Evolutionary conservation across 2,113 vertebrate genomes (phyloP).

Genomic region (Columbina picui): DNA sequence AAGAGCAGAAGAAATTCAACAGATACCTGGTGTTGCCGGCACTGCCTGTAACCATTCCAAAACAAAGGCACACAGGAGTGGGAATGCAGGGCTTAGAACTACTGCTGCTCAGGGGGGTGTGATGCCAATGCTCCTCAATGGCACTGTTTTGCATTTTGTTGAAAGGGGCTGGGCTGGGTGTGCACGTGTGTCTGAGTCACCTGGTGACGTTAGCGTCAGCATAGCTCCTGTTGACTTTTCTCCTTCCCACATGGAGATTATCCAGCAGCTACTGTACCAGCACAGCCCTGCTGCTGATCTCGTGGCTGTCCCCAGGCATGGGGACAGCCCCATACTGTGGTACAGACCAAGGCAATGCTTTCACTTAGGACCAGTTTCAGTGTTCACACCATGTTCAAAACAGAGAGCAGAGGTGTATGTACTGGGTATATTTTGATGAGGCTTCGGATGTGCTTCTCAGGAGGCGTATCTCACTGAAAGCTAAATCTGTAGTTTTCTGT

Average conservation of each 20-base stretch:
- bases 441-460: background rate
- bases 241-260: background rate
- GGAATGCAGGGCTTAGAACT: background rate
- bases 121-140: background rate
- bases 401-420: background rate
- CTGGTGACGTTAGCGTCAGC: background rate
- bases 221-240: background rate
- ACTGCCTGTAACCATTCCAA: background rate
- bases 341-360: background rate
- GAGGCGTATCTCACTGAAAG: background rate
- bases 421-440: background rate
- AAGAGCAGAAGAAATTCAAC: background rate
- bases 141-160: background rate
- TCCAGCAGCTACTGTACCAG: background rate
- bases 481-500: background rate
- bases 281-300: background rate
- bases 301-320: accelerated
- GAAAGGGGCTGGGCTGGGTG: background rate
- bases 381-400: background rate
- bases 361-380: background rate
- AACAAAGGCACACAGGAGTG: background rate
- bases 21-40: background rate
- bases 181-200: background rate
- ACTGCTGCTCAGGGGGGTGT: background rate
- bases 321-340: accelerated